Base-by-base conservation (phyloP, 2,797 vertebrate species). In the Arvicola amphibius region DNA sequence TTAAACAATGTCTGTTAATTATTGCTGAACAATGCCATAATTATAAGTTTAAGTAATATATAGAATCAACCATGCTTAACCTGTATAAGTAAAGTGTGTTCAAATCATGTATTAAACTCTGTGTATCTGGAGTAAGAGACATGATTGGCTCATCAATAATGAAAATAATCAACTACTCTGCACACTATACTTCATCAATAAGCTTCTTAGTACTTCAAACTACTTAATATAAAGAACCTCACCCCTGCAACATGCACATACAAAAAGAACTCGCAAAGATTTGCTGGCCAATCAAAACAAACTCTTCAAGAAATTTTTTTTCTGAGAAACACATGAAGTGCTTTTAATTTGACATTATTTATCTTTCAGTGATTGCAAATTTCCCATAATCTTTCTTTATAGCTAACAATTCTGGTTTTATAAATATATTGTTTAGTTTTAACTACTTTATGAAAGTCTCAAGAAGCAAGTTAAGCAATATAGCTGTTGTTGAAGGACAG, bases 251-350 rank as follows among this genome's bases (percentile, higher is more conserved):
- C 56, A 23, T 59, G 23, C 21, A 23, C 7, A 59, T 2, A 23
- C 56, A 59, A 80, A 25, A 11, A 74, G 0, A 40, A 32, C 32
- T 34, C 13, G 19, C 1, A 61, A 69, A 91, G 40, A 78, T 16
- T 83, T 56, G 17, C 8, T 46, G 1, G 46, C 21, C 46, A 32
- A 73, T 63, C 48, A 61, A 78, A 94, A 69, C 25, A 61, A 8
- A 67, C 1, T 67, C 61, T 76, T 76, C 13, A 56, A 81, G 91
- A 80, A 43, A 2, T 3, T 48, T 7, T 84, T 43, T 83, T 87
- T 37, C n/a, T 79, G 16, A 95, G 79, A 96, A 93, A 69, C 34
- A 88, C 92, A 40, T 92, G 63, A 80, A 92, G 53, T 80, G 34
- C 73, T 1, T 65, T 16, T 92, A 91, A 96, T 40, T 59, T 53